A percentile compares a stretch with the other conserved stretches of the same genome.
Evolutionary conservation across 2,797 vertebrate species (phyloP).

Genomic region (Falco biarmicus): DNA sequence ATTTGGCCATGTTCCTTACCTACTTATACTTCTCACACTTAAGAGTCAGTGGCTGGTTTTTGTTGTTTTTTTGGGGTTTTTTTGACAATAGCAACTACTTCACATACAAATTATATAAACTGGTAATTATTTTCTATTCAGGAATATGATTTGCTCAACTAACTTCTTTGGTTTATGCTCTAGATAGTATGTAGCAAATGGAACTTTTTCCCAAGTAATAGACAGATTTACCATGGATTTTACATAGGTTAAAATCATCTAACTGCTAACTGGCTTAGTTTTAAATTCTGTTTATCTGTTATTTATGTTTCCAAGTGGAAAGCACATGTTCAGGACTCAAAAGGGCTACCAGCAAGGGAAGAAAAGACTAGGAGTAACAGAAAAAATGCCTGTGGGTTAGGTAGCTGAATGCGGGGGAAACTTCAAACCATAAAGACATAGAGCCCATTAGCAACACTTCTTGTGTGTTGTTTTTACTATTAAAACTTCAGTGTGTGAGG

Average conservation of each 20-base stretch:
- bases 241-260: neutral
- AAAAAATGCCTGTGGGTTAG: neutral
- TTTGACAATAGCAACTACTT: neutral
- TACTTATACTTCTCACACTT: neutral
- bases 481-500: neutral
- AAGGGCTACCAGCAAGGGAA: neutral
- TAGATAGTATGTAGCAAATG: neutral
- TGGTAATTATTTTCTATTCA: neutral
- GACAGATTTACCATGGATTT: neutral
- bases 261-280: neutral
- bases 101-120: neutral
- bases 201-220: neutral
- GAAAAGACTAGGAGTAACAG: neutral
- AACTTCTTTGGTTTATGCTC: neutral
- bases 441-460: neutral
- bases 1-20: neutral
- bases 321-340: neutral
- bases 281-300: neutral
- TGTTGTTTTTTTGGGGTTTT: too few relatives aligned
- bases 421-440: neutral
- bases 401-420: neutral
- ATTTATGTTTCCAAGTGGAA: neutral
- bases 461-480: neutral
- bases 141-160: neutral
- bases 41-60: neutral